Conservation (phyloP, 2,888 invertebrate species). For the Amorpha juglandis region DNA sequence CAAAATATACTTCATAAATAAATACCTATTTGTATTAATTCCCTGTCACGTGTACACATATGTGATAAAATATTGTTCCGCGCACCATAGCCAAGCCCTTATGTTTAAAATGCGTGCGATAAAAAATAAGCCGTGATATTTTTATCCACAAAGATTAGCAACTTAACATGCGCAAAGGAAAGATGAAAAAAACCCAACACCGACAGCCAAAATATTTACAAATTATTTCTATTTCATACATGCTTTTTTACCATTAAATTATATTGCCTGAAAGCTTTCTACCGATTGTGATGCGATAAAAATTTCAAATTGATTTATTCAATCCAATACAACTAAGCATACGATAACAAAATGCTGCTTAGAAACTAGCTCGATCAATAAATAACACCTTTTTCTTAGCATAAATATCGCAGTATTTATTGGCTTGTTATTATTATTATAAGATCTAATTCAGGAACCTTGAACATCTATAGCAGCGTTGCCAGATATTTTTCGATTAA, state of each 20-base stretch:
- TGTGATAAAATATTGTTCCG: not conserved
- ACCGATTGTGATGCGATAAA: constrained; percentile 71
- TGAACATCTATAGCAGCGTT: constrained; percentile 1
- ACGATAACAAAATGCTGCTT: constrained; percentile 53
- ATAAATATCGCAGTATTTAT: constrained; percentile 17
- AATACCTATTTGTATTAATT: not conserved
- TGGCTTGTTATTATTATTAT: constrained; percentile 33
- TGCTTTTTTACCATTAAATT: constrained; percentile 57
- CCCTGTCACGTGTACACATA: not conserved
- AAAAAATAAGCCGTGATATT: not conserved
- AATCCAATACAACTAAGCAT: constrained; percentile 47
- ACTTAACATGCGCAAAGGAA: constrained; percentile 38
- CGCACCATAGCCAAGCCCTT: not conserved
- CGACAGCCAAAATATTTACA: constrained; percentile 47
- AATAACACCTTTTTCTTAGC: constrained; percentile 40
- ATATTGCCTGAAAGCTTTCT: constrained; percentile 76
- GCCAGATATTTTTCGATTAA: too few species aligned
- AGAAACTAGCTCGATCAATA: constrained; percentile 38
- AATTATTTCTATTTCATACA: constrained; percentile 79
- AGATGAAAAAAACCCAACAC: constrained; percentile 54
- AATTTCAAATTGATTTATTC: constrained; percentile 63
- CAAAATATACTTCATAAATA: not conserved
- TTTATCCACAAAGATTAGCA: constrained; percentile 27
- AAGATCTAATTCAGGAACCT: constrained; percentile 50
- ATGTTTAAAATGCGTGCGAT: not conserved